Percentiles rank a stretch among this genome's conserved stretches.
Conservation (phyloP, 35 echinoderm and acorn worm genomes). For the Apostichopus californicus region DNA sequence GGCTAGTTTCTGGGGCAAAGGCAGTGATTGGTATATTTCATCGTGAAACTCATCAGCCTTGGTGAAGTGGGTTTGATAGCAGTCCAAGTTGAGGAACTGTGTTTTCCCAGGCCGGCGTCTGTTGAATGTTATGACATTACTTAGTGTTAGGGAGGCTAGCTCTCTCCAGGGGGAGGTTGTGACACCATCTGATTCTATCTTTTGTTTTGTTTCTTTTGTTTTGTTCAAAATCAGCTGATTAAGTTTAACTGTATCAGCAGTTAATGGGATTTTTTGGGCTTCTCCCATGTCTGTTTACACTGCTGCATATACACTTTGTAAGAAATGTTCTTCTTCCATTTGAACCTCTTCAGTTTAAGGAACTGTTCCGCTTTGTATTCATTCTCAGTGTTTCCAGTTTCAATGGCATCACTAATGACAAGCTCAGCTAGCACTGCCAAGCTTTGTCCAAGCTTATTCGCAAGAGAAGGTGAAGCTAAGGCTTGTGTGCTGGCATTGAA, state of each 20-base stretch:
- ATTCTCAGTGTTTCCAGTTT: neutral
- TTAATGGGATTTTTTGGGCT: slow-evolving; percentile 35
- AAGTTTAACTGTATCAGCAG: slow-evolving; percentile 37
- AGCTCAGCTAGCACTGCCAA: slow-evolving; percentile 26
- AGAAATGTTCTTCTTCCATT: too few relatives aligned
- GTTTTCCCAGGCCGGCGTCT: slow-evolving; percentile 18
- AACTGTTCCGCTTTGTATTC: slow-evolving; percentile 34
- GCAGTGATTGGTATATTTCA: slow-evolving; percentile 27
- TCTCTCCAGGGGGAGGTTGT: slow-evolving; percentile 4
- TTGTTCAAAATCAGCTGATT: slow-evolving; percentile 13
- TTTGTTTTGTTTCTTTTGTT: neutral
- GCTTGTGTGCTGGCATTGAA: too few relatives aligned
- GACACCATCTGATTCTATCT: neutral
- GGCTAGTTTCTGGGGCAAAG: neutral
- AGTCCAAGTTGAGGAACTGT: neutral
- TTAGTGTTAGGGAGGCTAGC: neutral
- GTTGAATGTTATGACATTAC: slow-evolving; percentile 17
- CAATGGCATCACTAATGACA: slow-evolving; percentile 4
- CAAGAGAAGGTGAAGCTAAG: neutral
- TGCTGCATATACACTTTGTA: neutral
- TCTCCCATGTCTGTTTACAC: slow-evolving; percentile 13
- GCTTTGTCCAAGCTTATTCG: slow-evolving; percentile 22
- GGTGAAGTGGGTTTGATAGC: neutral
- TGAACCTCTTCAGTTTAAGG: neutral
- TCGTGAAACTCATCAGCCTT: slow-evolving; percentile 31